A percentile compares a stretch with the other conserved stretches of the same genome.
Conservation (phyloP, 2,113 vertebrate genomes). For the Silurus glanis region DNA sequence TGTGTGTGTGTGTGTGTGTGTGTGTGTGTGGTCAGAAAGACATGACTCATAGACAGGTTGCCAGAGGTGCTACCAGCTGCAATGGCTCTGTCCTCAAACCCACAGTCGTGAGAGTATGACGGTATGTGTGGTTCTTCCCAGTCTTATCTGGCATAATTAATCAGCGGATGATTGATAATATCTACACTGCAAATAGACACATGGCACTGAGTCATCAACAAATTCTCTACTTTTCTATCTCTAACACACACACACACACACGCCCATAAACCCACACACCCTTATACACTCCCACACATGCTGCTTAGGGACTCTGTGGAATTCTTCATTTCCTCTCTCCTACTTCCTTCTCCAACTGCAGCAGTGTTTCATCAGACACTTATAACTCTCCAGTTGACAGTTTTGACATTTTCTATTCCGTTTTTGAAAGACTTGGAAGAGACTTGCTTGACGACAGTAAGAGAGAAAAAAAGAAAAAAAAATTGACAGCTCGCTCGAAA, state of each 20-base stretch:
- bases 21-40: conserved; percentile 16
- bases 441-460: not conserved
- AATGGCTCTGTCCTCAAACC: conserved; percentile 11
- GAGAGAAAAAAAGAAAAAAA: not conserved
- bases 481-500: not conserved
- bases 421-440: not conserved
- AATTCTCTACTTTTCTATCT: conserved; percentile 1
- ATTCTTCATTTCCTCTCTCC: conserved; percentile 3
- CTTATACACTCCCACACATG: conserved; percentile 11
- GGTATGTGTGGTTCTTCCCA: not conserved
- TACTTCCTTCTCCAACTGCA: not conserved
- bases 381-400: conserved; percentile 6
- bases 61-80: conserved; percentile 9
- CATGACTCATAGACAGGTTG: conserved; percentile 14
- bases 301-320: conserved; percentile 15
- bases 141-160: conserved; percentile 16
- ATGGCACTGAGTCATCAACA: conserved; percentile 33
- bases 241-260: conserved; percentile 15
- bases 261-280: conserved; percentile 5
- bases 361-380: conserved; percentile 2
- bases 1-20: conserved; percentile 18
- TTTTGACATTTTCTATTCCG: conserved; percentile 20
- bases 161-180: conserved; percentile 29
- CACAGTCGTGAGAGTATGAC: not conserved
- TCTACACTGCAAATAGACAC: conserved; percentile 29